These are phyloP conservation scores for Motacilla tschutschensis DNA, from an alignment of 2,113 vertebrate genomes.

Conservation along the genomic window DNA sequence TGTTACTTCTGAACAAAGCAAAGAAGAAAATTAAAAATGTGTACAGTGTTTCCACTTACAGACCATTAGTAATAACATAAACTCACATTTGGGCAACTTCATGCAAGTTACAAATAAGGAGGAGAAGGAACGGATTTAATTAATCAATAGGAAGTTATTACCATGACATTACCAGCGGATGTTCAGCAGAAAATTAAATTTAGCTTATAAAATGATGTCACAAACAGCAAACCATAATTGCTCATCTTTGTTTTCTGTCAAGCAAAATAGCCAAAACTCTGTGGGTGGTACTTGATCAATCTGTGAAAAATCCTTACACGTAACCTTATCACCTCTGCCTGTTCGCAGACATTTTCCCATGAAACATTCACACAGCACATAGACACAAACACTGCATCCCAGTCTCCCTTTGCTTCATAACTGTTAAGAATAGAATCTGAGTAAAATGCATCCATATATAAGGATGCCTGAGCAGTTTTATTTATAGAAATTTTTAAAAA, in stretches of 20 bases:
- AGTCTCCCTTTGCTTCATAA: background rate
- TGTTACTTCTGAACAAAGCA: slow-evolving; percentile 3
- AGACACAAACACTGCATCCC: background rate
- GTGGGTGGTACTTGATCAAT: slow-evolving; percentile 30
- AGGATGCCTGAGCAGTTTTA: background rate
- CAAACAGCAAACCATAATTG: slow-evolving; percentile 60
- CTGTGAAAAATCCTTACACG: slow-evolving; percentile 21
- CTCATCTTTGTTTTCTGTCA: slow-evolving; percentile 65
- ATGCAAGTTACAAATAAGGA: slow-evolving; percentile 58
- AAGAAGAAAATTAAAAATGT: slow-evolving; percentile 30
- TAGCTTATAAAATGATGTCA: slow-evolving; percentile 72
- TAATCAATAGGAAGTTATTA: slow-evolving; percentile 79
- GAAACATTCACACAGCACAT: background rate
- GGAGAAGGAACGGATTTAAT: slow-evolving; percentile 51
- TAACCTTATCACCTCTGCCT: slow-evolving; percentile 37
- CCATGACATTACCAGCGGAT: slow-evolving; percentile 73
- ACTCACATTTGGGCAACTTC: slow-evolving; percentile 10
- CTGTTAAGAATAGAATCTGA: background rate
- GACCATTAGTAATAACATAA: background rate
- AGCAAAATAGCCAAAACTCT: slow-evolving; percentile 37
- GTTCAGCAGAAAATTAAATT: slow-evolving; percentile 78
- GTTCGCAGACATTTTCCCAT: background rate
- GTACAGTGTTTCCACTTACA: background rate
- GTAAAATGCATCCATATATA: background rate
- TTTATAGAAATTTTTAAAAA: background rate